phyloP scores from a whole-genome alignment of 2,797 vertebrate genomes.

The Tarsius wallacei region DNA sequence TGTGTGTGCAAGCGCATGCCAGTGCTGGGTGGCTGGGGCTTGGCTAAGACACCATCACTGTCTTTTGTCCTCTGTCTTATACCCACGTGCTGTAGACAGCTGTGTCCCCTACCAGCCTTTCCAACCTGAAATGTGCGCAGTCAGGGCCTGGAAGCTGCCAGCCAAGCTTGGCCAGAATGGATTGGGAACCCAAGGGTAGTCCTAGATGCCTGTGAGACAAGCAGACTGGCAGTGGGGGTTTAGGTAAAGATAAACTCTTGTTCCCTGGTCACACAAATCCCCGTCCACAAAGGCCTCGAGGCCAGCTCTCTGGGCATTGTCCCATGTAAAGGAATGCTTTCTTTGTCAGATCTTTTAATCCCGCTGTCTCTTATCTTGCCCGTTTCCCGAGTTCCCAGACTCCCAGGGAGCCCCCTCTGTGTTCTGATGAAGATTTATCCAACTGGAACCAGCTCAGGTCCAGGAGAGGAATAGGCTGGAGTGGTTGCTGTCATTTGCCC shows the following conservation, averaged over 20 bases:
- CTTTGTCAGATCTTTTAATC: conserved; percentile 53
- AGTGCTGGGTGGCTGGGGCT: background rate
- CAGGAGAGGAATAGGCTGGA: background rate
- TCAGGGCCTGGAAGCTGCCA: background rate
- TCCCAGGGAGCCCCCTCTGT: background rate
- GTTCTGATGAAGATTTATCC: background rate
- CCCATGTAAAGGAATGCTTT: conserved; percentile 40
- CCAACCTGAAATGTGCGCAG: background rate
- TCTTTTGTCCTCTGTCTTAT: background rate
- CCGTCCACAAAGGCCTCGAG: background rate
- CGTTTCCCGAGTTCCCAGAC: conserved; percentile 42
- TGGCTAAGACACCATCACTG: accelerated
- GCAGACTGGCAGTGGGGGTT: background rate
- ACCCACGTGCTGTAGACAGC: background rate
- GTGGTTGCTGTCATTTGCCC: background rate
- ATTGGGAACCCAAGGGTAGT: background rate
- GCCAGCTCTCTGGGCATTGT: background rate
- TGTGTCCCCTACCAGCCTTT: background rate
- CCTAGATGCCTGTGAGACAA: background rate
- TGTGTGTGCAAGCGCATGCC: background rate
- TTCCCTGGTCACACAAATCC: background rate
- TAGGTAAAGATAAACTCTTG: background rate
- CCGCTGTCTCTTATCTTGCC: background rate
- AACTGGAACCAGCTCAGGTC: background rate
- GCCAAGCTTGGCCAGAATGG: background rate